Base-by-base conservation (phyloP, 2,113 vertebrate species). In the Tragelaphus strepsiceros region DNA sequence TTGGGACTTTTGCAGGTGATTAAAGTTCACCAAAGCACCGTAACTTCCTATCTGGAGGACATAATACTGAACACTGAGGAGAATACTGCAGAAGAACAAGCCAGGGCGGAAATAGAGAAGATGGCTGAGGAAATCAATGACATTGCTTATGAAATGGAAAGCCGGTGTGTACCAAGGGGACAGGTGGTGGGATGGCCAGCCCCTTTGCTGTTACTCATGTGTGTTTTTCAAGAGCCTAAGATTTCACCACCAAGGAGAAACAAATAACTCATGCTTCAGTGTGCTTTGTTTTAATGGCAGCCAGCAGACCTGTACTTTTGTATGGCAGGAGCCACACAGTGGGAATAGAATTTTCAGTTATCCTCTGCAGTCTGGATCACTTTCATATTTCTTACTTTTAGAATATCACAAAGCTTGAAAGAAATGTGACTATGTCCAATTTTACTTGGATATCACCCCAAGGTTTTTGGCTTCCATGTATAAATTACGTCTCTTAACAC, bases 41-140 rank as follows among this genome's bases (percentile, higher is more conserved):
- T 99, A n/a, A 99, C 99, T 95, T 99, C 99, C 84, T 99, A 99
- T 93, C 98, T 99, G 88, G 99, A 99, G 98, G 99, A 99, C 87
- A 86, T 99, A 84, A 99, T 99, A 94, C 93, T 99, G 92, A 98
- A 86, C 1, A 98, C 98, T 1, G 90, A 99, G 96, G 99, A 99
- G 84, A 97, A 90, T 22, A 99, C 99, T 22, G 99, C 99, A 28
- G 99, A 99, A 43, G 98, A 99, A n/a, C 99, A 99, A 98, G 99
- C 99, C 56, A 99, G 99, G 97, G 98, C 99, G 88, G 99, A 99
- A 98, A 98, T 99, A 94, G 99, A 98, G 97, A 99, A 92, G 94
- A 98, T 96, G 97, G 99, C 99, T 11, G 96, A 99, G 97, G 99
- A 99, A 97, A 99, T 99, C 98, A 99, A 99, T 54, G 98, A 99